Percentiles rank a stretch among this genome's conserved stretches.
Conservation (phyloP, 2,888 invertebrate species). For the Eupithecia insigniata region DNA sequence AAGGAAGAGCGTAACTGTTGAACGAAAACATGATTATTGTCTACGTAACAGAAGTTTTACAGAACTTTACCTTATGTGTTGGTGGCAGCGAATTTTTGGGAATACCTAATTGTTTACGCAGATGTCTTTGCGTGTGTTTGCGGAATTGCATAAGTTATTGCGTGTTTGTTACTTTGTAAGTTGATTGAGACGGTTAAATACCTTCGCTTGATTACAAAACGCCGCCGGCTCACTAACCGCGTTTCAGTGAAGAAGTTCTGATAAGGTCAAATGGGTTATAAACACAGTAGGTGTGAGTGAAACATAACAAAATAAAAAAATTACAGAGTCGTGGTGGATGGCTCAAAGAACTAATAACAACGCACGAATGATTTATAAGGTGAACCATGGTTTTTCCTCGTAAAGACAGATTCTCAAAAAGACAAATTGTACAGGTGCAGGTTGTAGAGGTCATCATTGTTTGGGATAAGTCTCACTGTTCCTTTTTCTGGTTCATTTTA, state of each 20-base stretch:
- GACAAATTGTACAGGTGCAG: too few species aligned
- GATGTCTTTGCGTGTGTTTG: conserved; percentile 28
- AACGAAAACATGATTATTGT: conserved; percentile 7
- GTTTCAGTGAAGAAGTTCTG: conserved; percentile 9
- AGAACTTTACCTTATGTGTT: too few species aligned
- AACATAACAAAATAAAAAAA: neutral
- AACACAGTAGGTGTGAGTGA: too few species aligned
- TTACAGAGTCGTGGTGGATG: neutral
- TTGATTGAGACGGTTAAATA: conserved; percentile 23
- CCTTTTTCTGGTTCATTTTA: too few species aligned
- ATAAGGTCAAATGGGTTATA: conserved; percentile 12
- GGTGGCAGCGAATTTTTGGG: too few species aligned
- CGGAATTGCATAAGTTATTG: conserved; percentile 18
- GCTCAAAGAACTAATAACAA: neutral
- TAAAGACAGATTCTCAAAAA: too few species aligned
- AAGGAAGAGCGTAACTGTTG: conserved; percentile 95
- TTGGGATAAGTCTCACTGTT: too few species aligned
- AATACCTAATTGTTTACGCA: conserved; percentile 26
- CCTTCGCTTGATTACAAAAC: neutral
- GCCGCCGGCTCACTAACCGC: conserved; percentile 2
- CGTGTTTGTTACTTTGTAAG: conserved; percentile 18
- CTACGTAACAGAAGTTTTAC: too few species aligned
- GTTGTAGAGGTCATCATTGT: too few species aligned
- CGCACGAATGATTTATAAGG: neutral
- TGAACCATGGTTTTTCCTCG: too few species aligned